A percentile compares a stretch with the other conserved stretches of the same genome.
Conservation (phyloP, 53 echinoderm and acorn worm genomes). For the Glandiceps talaboti region DNA sequence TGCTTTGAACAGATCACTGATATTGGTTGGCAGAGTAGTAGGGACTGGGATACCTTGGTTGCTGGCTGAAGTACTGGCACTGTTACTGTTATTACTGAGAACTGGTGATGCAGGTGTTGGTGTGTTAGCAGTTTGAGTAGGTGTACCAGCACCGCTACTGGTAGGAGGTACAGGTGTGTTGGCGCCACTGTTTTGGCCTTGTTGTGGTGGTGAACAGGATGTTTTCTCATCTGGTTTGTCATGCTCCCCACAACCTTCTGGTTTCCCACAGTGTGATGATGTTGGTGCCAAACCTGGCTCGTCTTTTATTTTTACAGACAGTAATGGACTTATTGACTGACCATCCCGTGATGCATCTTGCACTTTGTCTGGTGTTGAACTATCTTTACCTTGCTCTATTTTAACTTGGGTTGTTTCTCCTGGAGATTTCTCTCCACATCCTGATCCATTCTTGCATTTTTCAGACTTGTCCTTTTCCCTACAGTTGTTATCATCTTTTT, state of each 20-base stretch:
- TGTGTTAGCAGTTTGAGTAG: background rate
- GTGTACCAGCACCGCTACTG: constrained; percentile 1
- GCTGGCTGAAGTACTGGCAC: background rate
- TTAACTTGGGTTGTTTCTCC: no score
- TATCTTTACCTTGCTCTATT: no score
- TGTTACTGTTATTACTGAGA: no score
- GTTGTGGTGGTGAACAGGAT: background rate
- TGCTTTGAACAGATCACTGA: background rate
- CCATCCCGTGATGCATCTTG: no score
- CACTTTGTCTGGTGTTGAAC: no score
- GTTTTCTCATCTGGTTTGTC: background rate
- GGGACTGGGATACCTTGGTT: background rate
- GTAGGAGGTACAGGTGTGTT: constrained; percentile 5
- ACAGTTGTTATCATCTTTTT: background rate
- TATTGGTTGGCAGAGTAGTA: background rate
- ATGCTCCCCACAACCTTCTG: background rate
- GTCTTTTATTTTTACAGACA: background rate
- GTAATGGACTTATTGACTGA: no score
- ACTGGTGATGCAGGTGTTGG: constrained; percentile 5
- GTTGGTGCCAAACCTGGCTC: background rate
- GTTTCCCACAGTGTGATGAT: constrained; percentile 3
- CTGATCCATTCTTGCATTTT: background rate
- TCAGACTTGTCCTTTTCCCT: background rate
- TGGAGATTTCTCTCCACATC: background rate
- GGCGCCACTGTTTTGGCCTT: background rate